Base-by-base conservation (phyloP, 2,113 vertebrate species). In the Ptilorrhoa leucosticta region DNA sequence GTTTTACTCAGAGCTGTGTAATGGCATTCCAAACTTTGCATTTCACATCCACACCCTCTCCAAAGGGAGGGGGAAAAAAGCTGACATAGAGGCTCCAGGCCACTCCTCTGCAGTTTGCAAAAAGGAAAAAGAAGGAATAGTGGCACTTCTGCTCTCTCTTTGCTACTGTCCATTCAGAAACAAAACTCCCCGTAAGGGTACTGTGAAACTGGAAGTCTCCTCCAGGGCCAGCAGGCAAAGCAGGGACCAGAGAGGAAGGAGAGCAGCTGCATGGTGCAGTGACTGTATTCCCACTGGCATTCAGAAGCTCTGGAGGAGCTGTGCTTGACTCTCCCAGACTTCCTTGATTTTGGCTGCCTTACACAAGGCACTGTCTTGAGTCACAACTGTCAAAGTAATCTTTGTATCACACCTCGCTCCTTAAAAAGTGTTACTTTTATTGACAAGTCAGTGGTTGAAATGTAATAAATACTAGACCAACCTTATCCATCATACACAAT, bases 391-490 rank as follows among this genome's bases (percentile, higher is more conserved):
- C 57, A 68, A 66, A 96, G 48, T n/a, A 61, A 89, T 64, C 72
- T 81, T 70, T 1, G 2, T 47, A 68, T 70, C 53, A 75, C 54
- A 89, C 20, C 44, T 77, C 53, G 17, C 33, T 83, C 40, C 61
- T 87, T 86, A 50, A 66, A 89, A 92, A 83, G 58, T 37, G n/a
- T 69, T 83, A 28, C 45, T 90, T 97, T 96, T 96, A 97, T 95
- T 97, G 92, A 77, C 21, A 22, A 73, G 26, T 66, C 76, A 80
- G 71, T 80, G 61, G 56, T 40, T 86, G 84, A 94, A 73, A 77
- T 27, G 65, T 61, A 83, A 81, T 85, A 91, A 92, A 88, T 78
- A 89, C 37, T 7, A 50, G 72, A 68, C 35, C 35, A 90, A 66
- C 39, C 24, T 83, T 28, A 64, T 27, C 53, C 66, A 50, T 78